Base-by-base conservation (phyloP, 2,113 vertebrate species). In the Albula goreensis region DNA sequence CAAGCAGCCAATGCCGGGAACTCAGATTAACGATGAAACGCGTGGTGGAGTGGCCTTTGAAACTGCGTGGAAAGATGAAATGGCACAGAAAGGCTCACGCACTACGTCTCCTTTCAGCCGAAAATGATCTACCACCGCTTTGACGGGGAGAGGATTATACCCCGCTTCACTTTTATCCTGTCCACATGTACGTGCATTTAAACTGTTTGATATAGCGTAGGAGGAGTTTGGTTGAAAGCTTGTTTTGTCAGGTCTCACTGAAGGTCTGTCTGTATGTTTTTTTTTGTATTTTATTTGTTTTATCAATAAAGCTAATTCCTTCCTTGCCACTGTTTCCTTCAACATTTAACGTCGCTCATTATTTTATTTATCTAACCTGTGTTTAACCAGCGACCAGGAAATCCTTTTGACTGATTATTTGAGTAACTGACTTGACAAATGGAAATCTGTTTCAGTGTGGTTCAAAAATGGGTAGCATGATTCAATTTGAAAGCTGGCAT, bases 131-230 rank as follows among this genome's bases (percentile, higher is more conserved):
- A 79, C 80, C 78, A 41, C 53, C 10, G 25, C 6, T 63, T 19
- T 80, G 77, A 87, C 53, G 17, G 51, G 25, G 56, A 87, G 86
- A 77, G 66, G 70, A 80, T 66, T 11, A 57, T 63, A 80, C 50
- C 25, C 66, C 31, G 11, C 13, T 56, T 51, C 56, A 51, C 13
- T 31, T 78, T 83, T 15, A 22, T 66, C 19, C 52, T 60, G 5
- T 83, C 31, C 78, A 78, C 60, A 19, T 53, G 63, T 83, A 77
- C 51, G 77, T 79, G 83, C 83, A 83, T 52, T 19, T 52, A 82
- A 74, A 78, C 41, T 25, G 25, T 74, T 78, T 15, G 53, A 78
- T 31, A 25, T 53, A 41, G 6, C 13, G 51, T 41, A 41, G 51
- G 50, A 78, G 25, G 17, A 48, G 82, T 83, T 78, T 12, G 25